Conservation (phyloP, 1,140 invertebrate genomes). For the Pogonus chalceus region DNA sequence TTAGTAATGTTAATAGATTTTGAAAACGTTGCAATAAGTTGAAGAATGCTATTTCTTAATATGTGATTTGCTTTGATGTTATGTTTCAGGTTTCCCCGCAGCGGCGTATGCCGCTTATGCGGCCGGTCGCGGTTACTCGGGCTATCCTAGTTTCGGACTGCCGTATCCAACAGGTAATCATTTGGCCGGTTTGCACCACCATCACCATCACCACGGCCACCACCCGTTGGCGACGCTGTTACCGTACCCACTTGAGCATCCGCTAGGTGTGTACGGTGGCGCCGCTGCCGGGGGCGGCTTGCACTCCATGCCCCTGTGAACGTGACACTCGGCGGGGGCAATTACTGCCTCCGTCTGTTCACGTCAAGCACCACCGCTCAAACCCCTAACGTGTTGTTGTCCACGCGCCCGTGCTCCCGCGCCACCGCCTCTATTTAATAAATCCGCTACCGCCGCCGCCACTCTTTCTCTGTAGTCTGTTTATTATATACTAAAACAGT, state of each 20-base stretch:
- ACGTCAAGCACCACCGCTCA: conserved; percentile 10
- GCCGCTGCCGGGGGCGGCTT: conserved; percentile 37
- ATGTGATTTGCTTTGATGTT: conserved; percentile 39
- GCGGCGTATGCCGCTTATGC: conserved; percentile 87
- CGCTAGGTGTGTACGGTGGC: conserved; percentile 47
- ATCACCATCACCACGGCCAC: conserved; percentile 41
- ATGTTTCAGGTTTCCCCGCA: conserved; percentile 78
- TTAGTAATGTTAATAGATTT: no score
- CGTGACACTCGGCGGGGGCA: conserved; percentile 20
- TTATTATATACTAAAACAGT: no score
- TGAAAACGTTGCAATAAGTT: no score
- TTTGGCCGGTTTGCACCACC: conserved; percentile 54
- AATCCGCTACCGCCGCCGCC: no score
- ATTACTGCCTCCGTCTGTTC: not conserved
- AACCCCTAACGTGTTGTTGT: conserved; percentile 12
- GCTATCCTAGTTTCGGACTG: conserved; percentile 93
- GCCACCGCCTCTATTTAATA: no score
- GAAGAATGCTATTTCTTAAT: no score
- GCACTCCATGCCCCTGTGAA: conserved; percentile 78
- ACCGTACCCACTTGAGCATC: conserved; percentile 50
- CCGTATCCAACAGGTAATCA: conserved; percentile 93
- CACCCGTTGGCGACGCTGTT: conserved; percentile 44
- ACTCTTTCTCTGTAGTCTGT: no score
- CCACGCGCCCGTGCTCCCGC: no score
- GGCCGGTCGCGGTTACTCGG: conserved; percentile 86